Base-by-base conservation (phyloP, 2,888 invertebrate genomes). In the Ormyrus labotus region DNA sequence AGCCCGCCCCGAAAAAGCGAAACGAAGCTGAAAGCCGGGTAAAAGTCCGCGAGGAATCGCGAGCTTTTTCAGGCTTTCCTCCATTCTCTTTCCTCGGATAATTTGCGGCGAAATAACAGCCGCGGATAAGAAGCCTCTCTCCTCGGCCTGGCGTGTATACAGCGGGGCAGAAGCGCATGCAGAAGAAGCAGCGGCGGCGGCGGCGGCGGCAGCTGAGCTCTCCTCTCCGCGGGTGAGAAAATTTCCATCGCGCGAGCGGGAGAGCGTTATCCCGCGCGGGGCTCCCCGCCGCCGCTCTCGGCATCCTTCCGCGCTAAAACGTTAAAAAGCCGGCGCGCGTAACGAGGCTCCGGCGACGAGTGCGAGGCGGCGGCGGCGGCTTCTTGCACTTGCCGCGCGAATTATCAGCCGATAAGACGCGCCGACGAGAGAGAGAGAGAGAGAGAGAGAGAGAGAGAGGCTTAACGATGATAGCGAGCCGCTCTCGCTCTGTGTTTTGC, bases 381-480 rank as follows among this genome's bases (percentile, higher is more conserved):
- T 80, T 80, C 63, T 80, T 76, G 68, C 71, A 76, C 70, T 72
- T 76, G 67, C 61, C 34, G 58, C 57, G 48, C 55, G 51, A 77
- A 81, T 81, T 81, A 81, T 81, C 77, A 50, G 34, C 2, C 70
- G 77, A 77, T 77, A 76, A 72, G 76, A 13, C 51, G 45, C 34
- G n/a, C 51, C 34, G 11, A 58, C 34, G 34, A 34, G 34, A 34
- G 34, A 34, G 11, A 58, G 5, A 13, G 50, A 9, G 65, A 13
- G 34, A 34, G 34, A 34, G 34, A 34, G 34, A 34, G 34, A 34
- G 34, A 34, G 34, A 34, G 13, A 11, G 67, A n/a, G 47, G 13
- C 64, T 74, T 74, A 74, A 74, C 73, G 73, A 74, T 74, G 73
- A 74, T 74, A 65, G 73, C 73, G 64, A 51, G 47, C 51, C 19